Evolutionary conservation across 2,113 vertebrate species (phyloP).

Genomic region (Pristiophorus japonicus): DNA sequence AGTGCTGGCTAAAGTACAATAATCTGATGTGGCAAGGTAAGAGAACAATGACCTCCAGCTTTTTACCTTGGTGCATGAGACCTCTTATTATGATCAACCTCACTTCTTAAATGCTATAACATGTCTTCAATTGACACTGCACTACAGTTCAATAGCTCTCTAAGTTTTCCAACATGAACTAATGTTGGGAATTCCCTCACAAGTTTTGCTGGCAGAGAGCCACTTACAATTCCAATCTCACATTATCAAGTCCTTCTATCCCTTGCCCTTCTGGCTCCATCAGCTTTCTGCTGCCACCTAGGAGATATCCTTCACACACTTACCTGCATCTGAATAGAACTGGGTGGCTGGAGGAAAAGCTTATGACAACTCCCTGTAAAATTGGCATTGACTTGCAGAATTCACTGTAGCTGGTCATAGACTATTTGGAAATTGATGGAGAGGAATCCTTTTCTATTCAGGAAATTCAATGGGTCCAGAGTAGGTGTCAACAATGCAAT

Average conservation of each 20-base stretch:
- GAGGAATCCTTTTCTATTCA: too few relatives aligned
- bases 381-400: too few relatives aligned
- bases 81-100: not conserved
- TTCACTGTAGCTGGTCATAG: too few relatives aligned
- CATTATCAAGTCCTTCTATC: not conserved
- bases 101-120: not conserved
- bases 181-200: not conserved
- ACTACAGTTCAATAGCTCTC: not conserved
- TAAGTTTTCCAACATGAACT: not conserved
- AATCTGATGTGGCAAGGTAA: not conserved
- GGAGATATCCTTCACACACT: not conserved
- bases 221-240: not conserved
- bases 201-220: not conserved
- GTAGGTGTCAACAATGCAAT: too few relatives aligned
- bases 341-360: not conserved
- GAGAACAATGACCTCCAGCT: not conserved
- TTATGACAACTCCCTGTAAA: not conserved
- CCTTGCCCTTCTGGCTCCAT: not conserved
- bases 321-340: too few relatives aligned
- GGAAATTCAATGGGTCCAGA: too few relatives aligned
- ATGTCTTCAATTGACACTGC: not conserved
- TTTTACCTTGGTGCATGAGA: not conserved
- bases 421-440: too few relatives aligned
- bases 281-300: not conserved
- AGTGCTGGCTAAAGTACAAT: not conserved